Percentiles rank a stretch among this genome's conserved stretches.
phyloP scores from a whole-genome alignment of 2,113 vertebrate species.

The Coptodon rendalli region DNA sequence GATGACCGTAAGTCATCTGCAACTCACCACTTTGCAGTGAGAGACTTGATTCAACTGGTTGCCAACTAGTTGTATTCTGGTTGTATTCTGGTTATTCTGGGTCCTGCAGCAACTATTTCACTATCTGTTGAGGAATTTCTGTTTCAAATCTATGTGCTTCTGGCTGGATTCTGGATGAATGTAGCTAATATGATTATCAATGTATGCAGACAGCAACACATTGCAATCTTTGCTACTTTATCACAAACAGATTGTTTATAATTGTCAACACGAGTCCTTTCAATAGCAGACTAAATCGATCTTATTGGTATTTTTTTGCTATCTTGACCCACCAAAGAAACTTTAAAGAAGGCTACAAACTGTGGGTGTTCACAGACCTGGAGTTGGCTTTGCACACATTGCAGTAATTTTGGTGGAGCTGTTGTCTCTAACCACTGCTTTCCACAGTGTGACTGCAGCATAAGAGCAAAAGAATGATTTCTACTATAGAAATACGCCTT shows the following conservation, averaged over 20 bases:
- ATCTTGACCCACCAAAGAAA: not conserved
- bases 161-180: not conserved
- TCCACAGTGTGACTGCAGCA: not conserved
- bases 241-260: not conserved
- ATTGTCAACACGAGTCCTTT: not conserved
- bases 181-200: not conserved
- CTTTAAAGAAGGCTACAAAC: not conserved
- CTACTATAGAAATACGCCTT: not conserved
- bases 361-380: not conserved
- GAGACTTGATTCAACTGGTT: not conserved
- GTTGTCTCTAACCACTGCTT: not conserved
- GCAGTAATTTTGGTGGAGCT: not conserved
- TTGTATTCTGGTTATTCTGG: not conserved
- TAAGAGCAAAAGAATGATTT: not conserved
- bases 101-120: not conserved
- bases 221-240: not conserved
- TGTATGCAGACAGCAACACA: not conserved
- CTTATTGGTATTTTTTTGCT: not conserved
- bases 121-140: not conserved
- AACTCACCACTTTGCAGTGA: not conserved
- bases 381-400: not conserved
- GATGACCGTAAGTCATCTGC: not conserved
- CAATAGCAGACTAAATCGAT: accelerated
- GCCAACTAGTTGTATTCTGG: not conserved
- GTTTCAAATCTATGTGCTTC: not conserved